Base-by-base conservation (phyloP, 2,797 vertebrate species). In the Cirrhinus mrigala region DNA sequence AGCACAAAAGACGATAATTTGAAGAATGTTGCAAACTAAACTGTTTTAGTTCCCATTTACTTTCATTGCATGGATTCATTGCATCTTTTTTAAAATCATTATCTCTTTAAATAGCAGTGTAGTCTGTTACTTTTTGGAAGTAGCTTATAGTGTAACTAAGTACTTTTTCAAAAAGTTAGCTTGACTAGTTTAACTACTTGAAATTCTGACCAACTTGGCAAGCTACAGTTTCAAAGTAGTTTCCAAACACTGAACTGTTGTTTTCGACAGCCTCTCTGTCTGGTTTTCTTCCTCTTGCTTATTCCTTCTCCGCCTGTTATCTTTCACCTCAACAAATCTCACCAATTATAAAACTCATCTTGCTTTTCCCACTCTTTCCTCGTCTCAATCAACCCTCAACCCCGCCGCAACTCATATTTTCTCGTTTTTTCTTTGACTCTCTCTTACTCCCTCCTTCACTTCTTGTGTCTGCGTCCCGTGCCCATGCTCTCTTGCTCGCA, bases 321-420 rank as follows among this genome's bases (percentile, higher is more conserved):
- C 93, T 94, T 92, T 92, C 93, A 94, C 90, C 81, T 91, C 93
- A 92, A 93, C 92, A 95, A 95, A 95, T 95, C 93, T 93, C 92
- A 91, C 93, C 94, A 95, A 95, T 95, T 95, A 95, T 95, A 95
- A 95, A 95, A 92, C 91, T 94, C 93, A 94, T 94, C 92, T 94
- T 86, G 88, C 88, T 90, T 92, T 89, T 86, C 60, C 82, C 89
- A 64, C 73, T 78, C 58, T 70, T 76, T 70, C 70, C 80, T 76
- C 70, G 4, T 66, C 82, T 86, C 33, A 81, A 62, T 24, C 68
- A 40, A 76, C 70, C 54, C 58, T 69, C 74, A 73, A 78, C 71
- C 40, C 86, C 86, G 86, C 88, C 85, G 86, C 40, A 77, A 73
- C 73, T 83, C 70, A 73, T 69, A 85, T 66, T 84, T 83, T 85